phyloP scores from a whole-genome alignment of 2,888 invertebrate genomes.

The Amiota minor region DNA sequence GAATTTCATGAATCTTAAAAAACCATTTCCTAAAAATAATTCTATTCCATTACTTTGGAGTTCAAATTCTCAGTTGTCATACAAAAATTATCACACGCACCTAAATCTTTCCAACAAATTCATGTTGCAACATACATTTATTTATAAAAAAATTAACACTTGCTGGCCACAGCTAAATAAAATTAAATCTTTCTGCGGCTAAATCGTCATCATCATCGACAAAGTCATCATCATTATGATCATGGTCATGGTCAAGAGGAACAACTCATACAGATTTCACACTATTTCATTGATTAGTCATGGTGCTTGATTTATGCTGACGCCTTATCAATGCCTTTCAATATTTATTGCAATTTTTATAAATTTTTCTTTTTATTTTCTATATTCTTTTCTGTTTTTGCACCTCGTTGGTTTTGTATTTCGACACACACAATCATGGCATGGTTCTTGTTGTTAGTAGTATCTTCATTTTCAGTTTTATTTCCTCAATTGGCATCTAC shows the following conservation, averaged over 20 bases:
- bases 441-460: no score
- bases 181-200: no score
- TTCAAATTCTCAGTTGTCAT: no score
- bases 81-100: not conserved
- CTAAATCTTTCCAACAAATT: conserved; percentile 4
- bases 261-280: conserved; percentile 56
- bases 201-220: no score
- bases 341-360: conserved; percentile 73
- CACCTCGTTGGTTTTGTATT: conserved; percentile 18
- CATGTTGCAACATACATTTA: no score
- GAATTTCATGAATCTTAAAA: no score
- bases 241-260: no score
- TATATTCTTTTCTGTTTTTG: conserved; percentile 24
- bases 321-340: conserved; percentile 73
- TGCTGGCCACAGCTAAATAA: not conserved
- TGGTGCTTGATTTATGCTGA: conserved; percentile 73
- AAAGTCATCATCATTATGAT: no score
- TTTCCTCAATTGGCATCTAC: conserved; percentile 29
- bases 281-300: conserved; percentile 69
- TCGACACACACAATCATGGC: no score
- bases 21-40: no score
- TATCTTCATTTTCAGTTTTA: conserved; percentile 32
- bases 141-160: conserved; percentile 15
- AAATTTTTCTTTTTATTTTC: conserved; percentile 56
- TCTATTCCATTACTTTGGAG: no score